Conservation (phyloP, 2,888 invertebrate genomes). For the Blera fallax region DNA sequence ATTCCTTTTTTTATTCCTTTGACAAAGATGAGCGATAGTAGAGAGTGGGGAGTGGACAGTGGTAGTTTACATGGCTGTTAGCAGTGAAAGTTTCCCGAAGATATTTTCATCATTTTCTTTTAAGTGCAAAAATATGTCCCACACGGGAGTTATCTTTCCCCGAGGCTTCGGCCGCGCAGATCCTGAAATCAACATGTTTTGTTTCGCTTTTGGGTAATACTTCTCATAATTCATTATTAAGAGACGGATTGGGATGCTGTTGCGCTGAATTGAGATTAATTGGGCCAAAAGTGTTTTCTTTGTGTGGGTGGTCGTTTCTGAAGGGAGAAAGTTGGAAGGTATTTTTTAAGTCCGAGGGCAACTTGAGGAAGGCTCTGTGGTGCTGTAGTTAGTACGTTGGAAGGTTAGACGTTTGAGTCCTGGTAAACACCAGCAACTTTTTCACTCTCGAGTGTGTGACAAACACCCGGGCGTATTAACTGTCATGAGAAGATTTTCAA, state of each 20-base stretch:
- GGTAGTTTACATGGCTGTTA: background rate
- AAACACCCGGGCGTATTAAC: too few relatives aligned
- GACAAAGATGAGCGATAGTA: background rate
- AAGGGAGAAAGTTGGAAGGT: background rate
- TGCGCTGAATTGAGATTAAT: background rate
- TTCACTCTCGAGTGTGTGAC: too few relatives aligned
- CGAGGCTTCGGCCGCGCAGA: background rate
- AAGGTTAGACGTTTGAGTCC: too few relatives aligned
- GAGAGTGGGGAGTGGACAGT: background rate
- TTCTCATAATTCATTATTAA: constrained; percentile 7
- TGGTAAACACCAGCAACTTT: too few relatives aligned
- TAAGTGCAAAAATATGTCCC: background rate
- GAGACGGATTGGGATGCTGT: background rate
- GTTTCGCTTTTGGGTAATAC: background rate
- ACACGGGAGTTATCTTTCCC: background rate
- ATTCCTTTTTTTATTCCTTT: background rate
- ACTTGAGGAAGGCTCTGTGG: too few relatives aligned
- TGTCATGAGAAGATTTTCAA: too few relatives aligned
- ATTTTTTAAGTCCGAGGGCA: background rate
- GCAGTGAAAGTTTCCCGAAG: background rate
- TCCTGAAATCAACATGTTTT: background rate
- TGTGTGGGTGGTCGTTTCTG: background rate
- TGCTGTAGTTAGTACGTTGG: too few relatives aligned
- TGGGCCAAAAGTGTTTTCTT: background rate
- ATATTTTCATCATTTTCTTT: background rate